phyloP scores from a whole-genome alignment of 2,113 vertebrate species.

The Ginglymostoma cirratum region DNA sequence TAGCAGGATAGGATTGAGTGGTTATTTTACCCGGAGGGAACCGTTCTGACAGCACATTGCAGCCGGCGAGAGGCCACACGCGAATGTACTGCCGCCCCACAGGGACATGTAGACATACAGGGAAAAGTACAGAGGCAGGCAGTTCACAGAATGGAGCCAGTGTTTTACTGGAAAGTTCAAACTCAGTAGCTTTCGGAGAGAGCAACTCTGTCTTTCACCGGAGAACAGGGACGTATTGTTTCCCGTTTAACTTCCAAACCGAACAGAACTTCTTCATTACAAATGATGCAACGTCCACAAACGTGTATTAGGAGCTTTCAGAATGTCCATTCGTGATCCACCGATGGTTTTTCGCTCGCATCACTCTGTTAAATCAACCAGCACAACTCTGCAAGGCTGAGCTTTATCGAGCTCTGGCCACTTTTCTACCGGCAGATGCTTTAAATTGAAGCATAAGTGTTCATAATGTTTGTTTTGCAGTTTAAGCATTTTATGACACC shows the following conservation, averaged over 20 bases:
- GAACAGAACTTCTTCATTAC: background rate
- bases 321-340: background rate
- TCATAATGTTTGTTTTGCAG: background rate
- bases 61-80: conserved; percentile 19
- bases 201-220: background rate
- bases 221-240: background rate
- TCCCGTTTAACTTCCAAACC: background rate
- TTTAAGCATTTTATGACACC: too few species aligned
- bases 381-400: background rate
- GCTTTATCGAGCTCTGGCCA: background rate
- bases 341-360: background rate
- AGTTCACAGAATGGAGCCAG: background rate
- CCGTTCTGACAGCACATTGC: background rate
- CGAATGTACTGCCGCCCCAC: background rate
- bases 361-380: background rate
- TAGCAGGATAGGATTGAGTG: background rate
- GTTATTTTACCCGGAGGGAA: background rate
- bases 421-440: background rate
- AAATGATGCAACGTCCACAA: background rate
- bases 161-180: conserved; percentile 24
- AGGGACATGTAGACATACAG: background rate
- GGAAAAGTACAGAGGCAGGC: background rate
- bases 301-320: too few species aligned
- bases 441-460: background rate
- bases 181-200: conserved; percentile 10